These are phyloP conservation scores for Hesperia comma DNA, from an alignment of 2,888 invertebrate species.

Conservation along the genomic window DNA sequence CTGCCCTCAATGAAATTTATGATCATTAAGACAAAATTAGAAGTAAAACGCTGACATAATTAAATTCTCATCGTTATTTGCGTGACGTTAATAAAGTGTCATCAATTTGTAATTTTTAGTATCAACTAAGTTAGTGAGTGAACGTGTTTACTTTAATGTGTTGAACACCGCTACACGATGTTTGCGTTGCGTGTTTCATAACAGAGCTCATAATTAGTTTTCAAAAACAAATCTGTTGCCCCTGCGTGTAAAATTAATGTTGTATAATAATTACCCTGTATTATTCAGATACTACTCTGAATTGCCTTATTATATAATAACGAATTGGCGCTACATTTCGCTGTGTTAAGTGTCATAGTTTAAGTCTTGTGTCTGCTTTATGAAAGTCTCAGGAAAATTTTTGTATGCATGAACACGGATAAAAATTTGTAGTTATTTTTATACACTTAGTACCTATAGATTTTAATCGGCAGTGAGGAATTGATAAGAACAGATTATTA, in stretches of 20 bases:
- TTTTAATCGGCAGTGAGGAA: too few species aligned
- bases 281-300: slow-evolving; percentile 18
- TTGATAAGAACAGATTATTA: too few species aligned
- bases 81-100: slow-evolving; percentile 6
- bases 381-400: too few species aligned
- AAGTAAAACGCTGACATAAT: too few species aligned
- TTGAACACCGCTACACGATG: slow-evolving; percentile 29
- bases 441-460: too few species aligned
- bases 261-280: slow-evolving; percentile 17
- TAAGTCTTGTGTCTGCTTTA: neutral
- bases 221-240: slow-evolving; percentile 30
- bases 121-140: slow-evolving; percentile 14
- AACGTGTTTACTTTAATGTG: slow-evolving; percentile 29
- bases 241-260: slow-evolving; percentile 36
- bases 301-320: slow-evolving; percentile 17
- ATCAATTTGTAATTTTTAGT: slow-evolving; percentile 5
- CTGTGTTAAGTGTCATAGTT: neutral
- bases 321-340: neutral
- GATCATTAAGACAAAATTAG: too few species aligned
- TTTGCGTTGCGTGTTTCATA: slow-evolving; percentile 34
- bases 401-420: too few species aligned
- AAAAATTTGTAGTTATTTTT: too few species aligned
- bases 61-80: too few species aligned
- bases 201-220: slow-evolving; percentile 32
- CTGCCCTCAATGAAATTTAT: too few species aligned